A percentile compares a stretch with the other conserved stretches of the same genome.
Conservation (phyloP, 2,113 vertebrate species). For the Stigmatopora nigra region DNA sequence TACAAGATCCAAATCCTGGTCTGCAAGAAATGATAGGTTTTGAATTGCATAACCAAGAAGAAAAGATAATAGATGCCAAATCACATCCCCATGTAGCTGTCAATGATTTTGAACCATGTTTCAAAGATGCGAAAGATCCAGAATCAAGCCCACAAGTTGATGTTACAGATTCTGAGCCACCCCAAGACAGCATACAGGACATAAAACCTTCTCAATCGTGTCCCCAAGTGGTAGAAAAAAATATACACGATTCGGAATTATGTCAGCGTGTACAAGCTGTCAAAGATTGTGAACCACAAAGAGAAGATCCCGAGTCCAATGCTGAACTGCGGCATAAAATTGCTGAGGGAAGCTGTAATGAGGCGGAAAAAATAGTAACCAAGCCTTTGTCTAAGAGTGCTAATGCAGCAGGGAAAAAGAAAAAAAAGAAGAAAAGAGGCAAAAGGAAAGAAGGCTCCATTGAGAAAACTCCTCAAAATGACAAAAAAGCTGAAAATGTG, state of each 20-base stretch:
- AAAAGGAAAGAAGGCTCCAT: conserved; percentile 56
- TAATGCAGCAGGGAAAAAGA: conserved; percentile 58
- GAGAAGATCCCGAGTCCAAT: conserved; percentile 2
- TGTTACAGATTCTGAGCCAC: not conserved
- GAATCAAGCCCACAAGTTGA: not conserved
- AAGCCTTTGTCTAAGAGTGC: conserved; percentile 28
- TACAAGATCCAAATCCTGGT: conserved; percentile 2
- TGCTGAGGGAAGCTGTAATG: conserved; percentile 14
- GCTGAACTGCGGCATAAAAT: conserved; percentile 12
- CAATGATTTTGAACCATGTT: not conserved
- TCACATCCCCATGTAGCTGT: conserved; percentile 5
- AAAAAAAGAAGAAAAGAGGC: conserved; percentile 63
- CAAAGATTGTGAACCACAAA: not conserved
- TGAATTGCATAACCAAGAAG: not conserved
- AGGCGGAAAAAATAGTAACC: conserved; percentile 14
- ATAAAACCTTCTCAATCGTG: not conserved
- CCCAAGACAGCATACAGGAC: too few species aligned
- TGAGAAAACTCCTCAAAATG: conserved; percentile 31
- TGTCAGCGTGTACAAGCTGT: not conserved
- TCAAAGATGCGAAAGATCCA: not conserved
- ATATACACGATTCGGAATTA: not conserved
- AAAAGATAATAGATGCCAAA: not conserved
- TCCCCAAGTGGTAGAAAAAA: not conserved
- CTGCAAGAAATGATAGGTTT: not conserved
- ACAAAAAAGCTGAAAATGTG: not conserved